Base-by-base conservation (phyloP, 2,888 invertebrate species). In the Cheilosia pagana region DNA sequence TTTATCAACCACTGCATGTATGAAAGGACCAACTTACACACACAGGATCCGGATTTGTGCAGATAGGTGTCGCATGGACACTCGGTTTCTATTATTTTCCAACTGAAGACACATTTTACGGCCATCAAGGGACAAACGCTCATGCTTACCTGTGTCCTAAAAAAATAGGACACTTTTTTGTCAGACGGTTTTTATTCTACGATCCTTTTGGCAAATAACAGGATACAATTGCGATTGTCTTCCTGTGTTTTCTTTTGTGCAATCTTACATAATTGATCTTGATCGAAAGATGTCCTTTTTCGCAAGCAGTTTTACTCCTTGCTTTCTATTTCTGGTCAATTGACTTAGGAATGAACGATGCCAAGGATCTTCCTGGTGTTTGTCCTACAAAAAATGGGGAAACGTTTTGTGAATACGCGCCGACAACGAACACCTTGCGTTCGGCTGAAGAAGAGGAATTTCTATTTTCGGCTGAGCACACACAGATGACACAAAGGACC, bases 261-360 rank as follows among this genome's bases (percentile, higher is more conserved):
- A 31, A 62, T 75, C 68, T 59, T 72, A 68, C 45, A 70, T 83
- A 75, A 83, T 79, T 83, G 79, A 53, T 78, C 68, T 68, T 45
- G 39, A 83, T 79, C 74, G 45, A 75, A 79, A 74, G 63, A 79
- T 83, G 83, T 79, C 63, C 79, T 63, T 28, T 63, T 79, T 23
- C 39, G 48, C 57, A 41, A 43, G 53, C 53, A 48, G 45, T 53
- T 79, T 67, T 77, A 62, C 62, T 83, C 72, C 19, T 79, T 87
- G 79, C 57, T 43, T 72, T 81, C 75, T 77, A 70, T 83, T 83
- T 79, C 68, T 86, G 86, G 86, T 86, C 85, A 85, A 85, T 81
- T 77, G 76, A 45, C 57, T 72, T 55, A 45, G 21, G 62, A 57
- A 63, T 52, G 59, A 45, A 45, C 25, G 50, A 55, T 48, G 39